phyloP scores from a whole-genome alignment of 2,888 invertebrate species.

The Drosophila cyrtoloma region DNA sequence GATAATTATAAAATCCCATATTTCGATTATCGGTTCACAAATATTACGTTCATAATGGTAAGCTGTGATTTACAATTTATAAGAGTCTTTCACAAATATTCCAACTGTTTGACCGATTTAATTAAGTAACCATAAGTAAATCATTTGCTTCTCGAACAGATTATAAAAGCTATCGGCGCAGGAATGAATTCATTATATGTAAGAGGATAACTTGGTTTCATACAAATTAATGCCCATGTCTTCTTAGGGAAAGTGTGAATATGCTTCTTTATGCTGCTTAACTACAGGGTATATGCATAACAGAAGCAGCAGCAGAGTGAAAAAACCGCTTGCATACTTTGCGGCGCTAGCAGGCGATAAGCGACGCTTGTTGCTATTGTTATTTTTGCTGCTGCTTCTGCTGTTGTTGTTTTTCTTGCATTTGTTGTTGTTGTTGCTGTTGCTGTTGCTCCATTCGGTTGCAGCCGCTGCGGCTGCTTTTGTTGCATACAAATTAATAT shows the following conservation, averaged over 20 bases:
- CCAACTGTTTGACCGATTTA: neutral
- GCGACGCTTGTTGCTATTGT: slow-evolving; percentile 67
- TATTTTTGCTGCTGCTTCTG: slow-evolving; percentile 36
- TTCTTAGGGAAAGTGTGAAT: neutral
- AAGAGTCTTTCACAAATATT: neutral
- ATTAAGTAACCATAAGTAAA: neutral
- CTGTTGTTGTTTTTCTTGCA: slow-evolving; percentile 30
- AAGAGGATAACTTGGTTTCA: neutral
- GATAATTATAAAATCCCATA: neutral
- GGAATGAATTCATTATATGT: neutral
- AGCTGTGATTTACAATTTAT: neutral
- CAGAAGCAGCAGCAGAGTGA: slow-evolving; percentile 63
- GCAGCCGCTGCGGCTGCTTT: slow-evolving; percentile 52
- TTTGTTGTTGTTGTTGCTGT: slow-evolving; percentile 23
- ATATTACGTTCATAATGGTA: neutral
- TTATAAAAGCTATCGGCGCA: neutral
- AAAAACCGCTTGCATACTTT: slow-evolving; percentile 77
- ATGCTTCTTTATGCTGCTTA: neutral
- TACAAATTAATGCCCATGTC: neutral
- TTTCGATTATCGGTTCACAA: neutral
- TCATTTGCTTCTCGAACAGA: neutral
- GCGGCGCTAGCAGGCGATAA: slow-evolving; percentile 73
- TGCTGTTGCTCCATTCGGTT: slow-evolving; percentile 54
- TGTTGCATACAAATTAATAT: slow-evolving; percentile 81
- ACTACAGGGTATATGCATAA: slow-evolving; percentile 42